A percentile compares a stretch with the other conserved stretches of the same genome.
Evolutionary conservation across 2,888 invertebrate genomes (phyloP).

Genomic region (Drosophila tripunctata): DNA sequence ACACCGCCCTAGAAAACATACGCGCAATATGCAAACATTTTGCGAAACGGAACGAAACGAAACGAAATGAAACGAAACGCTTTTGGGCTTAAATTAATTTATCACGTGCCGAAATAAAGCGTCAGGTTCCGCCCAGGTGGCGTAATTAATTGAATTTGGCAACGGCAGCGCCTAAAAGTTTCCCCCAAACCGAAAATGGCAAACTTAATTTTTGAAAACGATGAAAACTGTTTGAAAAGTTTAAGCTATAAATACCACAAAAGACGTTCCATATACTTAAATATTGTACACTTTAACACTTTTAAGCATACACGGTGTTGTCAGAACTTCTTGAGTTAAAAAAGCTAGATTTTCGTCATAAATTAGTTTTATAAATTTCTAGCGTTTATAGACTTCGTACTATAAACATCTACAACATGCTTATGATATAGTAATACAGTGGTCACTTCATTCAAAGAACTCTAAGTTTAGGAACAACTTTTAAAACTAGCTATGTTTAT

Average conservation of each 20-base stretch:
- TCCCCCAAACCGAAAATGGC: conserved; percentile 10
- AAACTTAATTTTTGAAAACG: conserved; percentile 34
- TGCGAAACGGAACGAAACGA: conserved; percentile 13
- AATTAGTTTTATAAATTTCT: too few relatives aligned
- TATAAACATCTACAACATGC: too few relatives aligned
- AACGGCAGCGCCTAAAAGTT: conserved; percentile 31
- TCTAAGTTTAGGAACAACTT: too few relatives aligned
- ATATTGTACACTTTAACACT: not conserved
- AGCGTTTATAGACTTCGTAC: too few relatives aligned
- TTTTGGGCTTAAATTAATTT: conserved; percentile 68
- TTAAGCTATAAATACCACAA: conserved; percentile 5
- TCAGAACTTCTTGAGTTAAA: too few relatives aligned
- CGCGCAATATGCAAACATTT: conserved; percentile 55
- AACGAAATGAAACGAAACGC: conserved; percentile 30
- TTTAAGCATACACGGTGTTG: too few relatives aligned
- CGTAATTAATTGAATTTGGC: conserved; percentile 70
- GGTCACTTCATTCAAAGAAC: too few relatives aligned
- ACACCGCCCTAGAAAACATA: not conserved
- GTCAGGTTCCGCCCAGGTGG: conserved; percentile 41
- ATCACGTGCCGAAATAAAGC: conserved; percentile 73
- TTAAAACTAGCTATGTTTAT: too few relatives aligned
- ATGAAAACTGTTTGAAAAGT: conserved; percentile 1
- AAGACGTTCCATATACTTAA: not conserved
- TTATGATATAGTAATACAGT: too few relatives aligned
- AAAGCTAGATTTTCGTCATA: too few relatives aligned